phyloP scores from a whole-genome alignment of 2,113 vertebrate genomes.

The Arothron firmamentum region DNA sequence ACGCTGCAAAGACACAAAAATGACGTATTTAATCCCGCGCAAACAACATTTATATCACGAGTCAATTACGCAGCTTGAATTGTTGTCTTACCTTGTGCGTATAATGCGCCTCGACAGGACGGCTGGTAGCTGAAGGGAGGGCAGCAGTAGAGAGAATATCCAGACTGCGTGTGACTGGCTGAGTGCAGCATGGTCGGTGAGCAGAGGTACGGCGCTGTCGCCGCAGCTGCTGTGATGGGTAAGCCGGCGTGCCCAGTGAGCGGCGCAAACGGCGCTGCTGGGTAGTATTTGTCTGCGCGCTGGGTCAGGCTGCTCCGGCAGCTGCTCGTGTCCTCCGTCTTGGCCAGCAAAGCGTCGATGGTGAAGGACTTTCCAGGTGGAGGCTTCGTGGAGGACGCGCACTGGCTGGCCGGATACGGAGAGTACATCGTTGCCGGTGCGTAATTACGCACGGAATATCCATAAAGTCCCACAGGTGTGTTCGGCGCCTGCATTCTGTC shows the following conservation, averaged over 20 bases:
- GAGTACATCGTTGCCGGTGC: conserved; percentile 35
- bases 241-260: conserved; percentile 46
- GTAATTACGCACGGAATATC: conserved; percentile 63
- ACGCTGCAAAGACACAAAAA: conserved; percentile 52
- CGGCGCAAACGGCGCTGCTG: conserved; percentile 23
- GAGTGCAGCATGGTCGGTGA: conserved; percentile 56
- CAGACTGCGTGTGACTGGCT: conserved; percentile 52
- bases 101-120: conserved; percentile 66
- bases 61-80: background rate
- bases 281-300: conserved; percentile 37
- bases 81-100: conserved; percentile 69
- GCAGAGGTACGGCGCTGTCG: conserved; percentile 49
- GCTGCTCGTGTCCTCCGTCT: conserved; percentile 39
- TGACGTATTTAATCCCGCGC: background rate
- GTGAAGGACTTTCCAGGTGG: conserved; percentile 74
- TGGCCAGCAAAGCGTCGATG: conserved; percentile 76
- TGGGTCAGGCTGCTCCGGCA: conserved; percentile 28
- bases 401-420: conserved; percentile 44
- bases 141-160: conserved; percentile 72
- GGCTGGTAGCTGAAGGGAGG: conserved; percentile 68
- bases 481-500: conserved; percentile 66
- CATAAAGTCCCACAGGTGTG: conserved; percentile 50
- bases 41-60: background rate
- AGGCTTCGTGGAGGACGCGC: conserved; percentile 40
- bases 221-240: conserved; percentile 8